phyloP scores from a whole-genome alignment of 2,113 vertebrate species.

The Spheniscus mendiculus region DNA sequence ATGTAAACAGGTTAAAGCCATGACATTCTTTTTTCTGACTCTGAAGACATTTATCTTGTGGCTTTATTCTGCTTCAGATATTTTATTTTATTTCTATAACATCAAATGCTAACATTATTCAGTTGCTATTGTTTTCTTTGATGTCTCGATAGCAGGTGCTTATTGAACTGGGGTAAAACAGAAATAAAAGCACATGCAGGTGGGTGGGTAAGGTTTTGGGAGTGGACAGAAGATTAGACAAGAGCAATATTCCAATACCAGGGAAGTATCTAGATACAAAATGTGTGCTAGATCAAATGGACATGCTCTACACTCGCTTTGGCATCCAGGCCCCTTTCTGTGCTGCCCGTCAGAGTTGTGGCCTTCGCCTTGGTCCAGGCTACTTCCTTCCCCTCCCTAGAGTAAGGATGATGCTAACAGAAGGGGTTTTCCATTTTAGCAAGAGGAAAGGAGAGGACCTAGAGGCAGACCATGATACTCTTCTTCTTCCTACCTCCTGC shows the following conservation, averaged over 20 bases:
- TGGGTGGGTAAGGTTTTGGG: neutral
- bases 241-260: neutral
- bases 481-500: neutral
- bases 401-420: neutral
- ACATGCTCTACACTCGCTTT: neutral
- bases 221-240: neutral
- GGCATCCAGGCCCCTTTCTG: neutral
- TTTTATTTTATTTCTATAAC: conserved; percentile 42
- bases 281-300: neutral
- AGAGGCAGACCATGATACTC: neutral
- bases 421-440: neutral
- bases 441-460: neutral
- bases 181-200: neutral
- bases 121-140: conserved; percentile 40
- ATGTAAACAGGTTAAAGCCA: conserved; percentile 43
- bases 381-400: neutral
- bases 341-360: neutral
- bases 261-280: neutral
- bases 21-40: neutral
- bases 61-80: conserved; percentile 31
- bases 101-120: conserved; percentile 12
- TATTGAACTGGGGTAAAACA: conserved; percentile 5
- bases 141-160: neutral
- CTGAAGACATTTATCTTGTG: conserved; percentile 37
- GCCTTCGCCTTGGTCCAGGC: neutral